Evolutionary conservation across 2,888 invertebrate species (phyloP).

Genomic region (Auanema freiburgensis): DNA sequence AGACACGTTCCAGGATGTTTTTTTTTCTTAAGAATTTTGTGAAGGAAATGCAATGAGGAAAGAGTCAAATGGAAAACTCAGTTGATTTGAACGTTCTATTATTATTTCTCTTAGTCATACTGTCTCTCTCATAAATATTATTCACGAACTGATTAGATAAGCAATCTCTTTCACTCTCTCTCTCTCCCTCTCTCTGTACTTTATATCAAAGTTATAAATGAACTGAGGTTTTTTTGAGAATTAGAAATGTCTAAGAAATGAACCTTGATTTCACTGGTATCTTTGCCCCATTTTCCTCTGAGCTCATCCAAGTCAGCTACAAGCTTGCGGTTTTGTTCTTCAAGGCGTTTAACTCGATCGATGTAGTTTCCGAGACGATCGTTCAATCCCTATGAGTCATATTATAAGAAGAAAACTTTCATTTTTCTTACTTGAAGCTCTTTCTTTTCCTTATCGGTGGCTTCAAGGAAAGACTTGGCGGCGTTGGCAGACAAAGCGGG

Average conservation of each 20-base stretch:
- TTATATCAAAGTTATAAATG: too few relatives aligned
- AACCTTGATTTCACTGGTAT: slow-evolving; percentile 63
- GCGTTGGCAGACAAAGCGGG: slow-evolving; percentile 63
- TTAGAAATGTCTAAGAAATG: too few relatives aligned
- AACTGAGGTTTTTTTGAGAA: too few relatives aligned
- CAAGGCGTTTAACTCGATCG: slow-evolving; percentile 66
- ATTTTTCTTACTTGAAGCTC: slow-evolving; percentile 63
- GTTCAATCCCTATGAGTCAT: slow-evolving; percentile 65
- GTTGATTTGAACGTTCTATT: too few relatives aligned
- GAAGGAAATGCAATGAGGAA: too few relatives aligned
- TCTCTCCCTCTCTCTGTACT: too few relatives aligned
- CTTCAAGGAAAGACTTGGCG: slow-evolving; percentile 62
- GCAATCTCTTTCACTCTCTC: too few relatives aligned
- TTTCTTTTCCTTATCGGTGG: slow-evolving; percentile 68
- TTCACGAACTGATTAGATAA: too few relatives aligned
- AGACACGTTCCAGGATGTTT: slow-evolving; percentile 1
- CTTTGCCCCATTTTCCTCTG: slow-evolving; percentile 64
- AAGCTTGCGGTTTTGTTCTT: slow-evolving; percentile 63
- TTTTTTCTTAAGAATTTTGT: background rate
- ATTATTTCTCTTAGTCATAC: background rate
- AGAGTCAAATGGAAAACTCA: too few relatives aligned
- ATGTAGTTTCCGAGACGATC: slow-evolving; percentile 70
- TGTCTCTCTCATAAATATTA: background rate
- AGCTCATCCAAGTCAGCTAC: slow-evolving; percentile 63
- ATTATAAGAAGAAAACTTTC: background rate